A percentile compares a stretch with the other conserved stretches of the same genome.
Conservation (phyloP, 2,113 vertebrate species). For the Rhabdomys dilectus region DNA sequence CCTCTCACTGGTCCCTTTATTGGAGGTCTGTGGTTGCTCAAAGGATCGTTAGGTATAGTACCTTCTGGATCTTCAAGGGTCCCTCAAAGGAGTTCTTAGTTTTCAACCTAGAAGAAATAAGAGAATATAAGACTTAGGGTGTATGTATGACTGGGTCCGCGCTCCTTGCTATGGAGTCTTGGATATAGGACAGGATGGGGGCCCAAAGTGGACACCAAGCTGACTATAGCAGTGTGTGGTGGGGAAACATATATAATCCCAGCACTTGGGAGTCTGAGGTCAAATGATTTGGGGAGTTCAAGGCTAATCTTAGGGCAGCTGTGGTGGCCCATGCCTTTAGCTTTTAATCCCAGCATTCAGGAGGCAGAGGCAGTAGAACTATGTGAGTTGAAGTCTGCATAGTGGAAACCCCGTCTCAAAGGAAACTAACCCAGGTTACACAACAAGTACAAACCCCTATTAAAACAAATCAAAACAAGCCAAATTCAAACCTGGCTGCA, state of each 20-base stretch:
- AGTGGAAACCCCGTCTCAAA: not conserved
- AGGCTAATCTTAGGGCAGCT: not conserved
- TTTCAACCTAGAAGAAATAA: constrained; percentile 62
- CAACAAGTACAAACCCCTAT: not conserved
- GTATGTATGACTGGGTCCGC: not conserved
- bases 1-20: constrained; percentile 47
- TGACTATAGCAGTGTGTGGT: not conserved
- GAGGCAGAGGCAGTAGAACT: not conserved
- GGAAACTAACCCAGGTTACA: not conserved
- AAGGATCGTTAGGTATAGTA: not conserved
- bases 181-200: not conserved
- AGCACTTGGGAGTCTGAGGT: not conserved
- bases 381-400: not conserved
- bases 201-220: not conserved
- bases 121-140: not conserved
- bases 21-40: not conserved
- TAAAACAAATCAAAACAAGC: not conserved
- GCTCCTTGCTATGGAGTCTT: not conserved
- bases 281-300: not conserved
- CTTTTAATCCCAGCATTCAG: not conserved
- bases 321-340: not conserved
- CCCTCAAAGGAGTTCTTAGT: not conserved
- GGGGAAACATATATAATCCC: not conserved
- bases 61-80: not conserved
- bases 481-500: not conserved